Evolutionary conservation across 2,113 vertebrate genomes (phyloP).

Genomic region (Tonatia bakeri): DNA sequence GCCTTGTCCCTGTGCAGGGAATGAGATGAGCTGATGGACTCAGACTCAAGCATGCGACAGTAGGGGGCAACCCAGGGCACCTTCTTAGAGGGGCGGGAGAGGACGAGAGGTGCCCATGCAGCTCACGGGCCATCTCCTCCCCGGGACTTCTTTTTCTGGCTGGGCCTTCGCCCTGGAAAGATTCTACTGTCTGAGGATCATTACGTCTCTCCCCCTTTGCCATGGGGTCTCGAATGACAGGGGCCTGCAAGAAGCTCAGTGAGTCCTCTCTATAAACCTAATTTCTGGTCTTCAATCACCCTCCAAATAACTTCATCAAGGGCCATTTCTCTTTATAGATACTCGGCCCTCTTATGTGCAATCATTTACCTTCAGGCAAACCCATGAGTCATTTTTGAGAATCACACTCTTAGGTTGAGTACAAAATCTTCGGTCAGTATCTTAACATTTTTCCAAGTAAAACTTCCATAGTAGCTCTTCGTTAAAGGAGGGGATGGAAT

Average conservation of each 20-base stretch:
- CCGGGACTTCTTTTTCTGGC: not conserved
- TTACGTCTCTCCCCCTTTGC: not conserved
- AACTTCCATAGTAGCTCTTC: not conserved
- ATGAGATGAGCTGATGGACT: not conserved
- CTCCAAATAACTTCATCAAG: slow-evolving; percentile 26
- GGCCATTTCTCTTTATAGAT: slow-evolving; percentile 20
- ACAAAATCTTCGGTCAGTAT: not conserved
- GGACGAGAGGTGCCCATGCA: not conserved
- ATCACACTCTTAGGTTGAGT: not conserved
- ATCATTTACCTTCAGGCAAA: slow-evolving; percentile 22
- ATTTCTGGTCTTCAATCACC: not conserved
- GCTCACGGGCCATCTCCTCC: not conserved
- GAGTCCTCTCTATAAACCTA: not conserved
- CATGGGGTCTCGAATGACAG: not conserved
- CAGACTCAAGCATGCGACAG: not conserved
- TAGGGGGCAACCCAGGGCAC: not conserved
- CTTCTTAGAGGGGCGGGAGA: not conserved
- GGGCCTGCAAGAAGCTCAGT: not conserved
- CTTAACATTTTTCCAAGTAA: not conserved
- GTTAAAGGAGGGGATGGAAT: not conserved
- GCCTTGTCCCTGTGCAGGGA: not conserved
- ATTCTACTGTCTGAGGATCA: not conserved
- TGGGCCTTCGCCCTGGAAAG: not conserved
- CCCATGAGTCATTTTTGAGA: not conserved
- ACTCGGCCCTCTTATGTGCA: not conserved